Percentiles rank a stretch among this genome's conserved stretches.
Conservation (phyloP, 2,797 vertebrate species). For the Craterocephalus amniculus region DNA sequence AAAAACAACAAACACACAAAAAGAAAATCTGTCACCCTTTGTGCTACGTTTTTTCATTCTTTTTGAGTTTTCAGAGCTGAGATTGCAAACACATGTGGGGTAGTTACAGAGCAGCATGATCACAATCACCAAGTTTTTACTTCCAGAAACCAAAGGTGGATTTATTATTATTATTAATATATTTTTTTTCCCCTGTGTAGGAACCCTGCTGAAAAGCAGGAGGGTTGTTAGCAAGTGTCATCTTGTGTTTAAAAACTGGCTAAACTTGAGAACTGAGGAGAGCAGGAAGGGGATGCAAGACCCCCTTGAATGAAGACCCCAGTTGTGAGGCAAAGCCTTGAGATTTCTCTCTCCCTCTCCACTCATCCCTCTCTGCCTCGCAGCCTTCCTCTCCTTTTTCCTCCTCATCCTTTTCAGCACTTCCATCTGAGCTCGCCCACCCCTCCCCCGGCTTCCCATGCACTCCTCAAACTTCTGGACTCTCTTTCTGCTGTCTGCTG, state of each 20-base stretch:
- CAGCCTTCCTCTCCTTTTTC: slow-evolving; percentile 23
- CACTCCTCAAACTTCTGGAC: slow-evolving; percentile 21
- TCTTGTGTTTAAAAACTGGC: slow-evolving; percentile 37
- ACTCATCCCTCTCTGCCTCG: slow-evolving; percentile 25
- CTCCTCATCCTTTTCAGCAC: slow-evolving; percentile 17
- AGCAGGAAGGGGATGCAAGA: slow-evolving; percentile 24
- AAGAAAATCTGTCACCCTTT: neutral
- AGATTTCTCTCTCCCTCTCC: slow-evolving; percentile 14
- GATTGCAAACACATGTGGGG: too few species aligned
- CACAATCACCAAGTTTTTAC: neutral
- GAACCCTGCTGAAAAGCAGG: slow-evolving; percentile 31
- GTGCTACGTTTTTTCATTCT: neutral
- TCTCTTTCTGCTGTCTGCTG: slow-evolving; percentile 46
- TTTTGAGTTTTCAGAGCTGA: neutral
- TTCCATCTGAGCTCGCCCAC: slow-evolving; percentile 32
- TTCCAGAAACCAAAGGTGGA: slow-evolving; percentile 21
- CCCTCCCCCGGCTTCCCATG: neutral
- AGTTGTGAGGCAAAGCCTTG: slow-evolving; percentile 16
- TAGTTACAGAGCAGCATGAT: too few species aligned
- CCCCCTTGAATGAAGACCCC: slow-evolving; percentile 22
- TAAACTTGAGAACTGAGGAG: slow-evolving; percentile 48
- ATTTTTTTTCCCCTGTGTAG: slow-evolving; percentile 21
- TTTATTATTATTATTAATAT: too few species aligned
- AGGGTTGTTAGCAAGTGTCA: slow-evolving; percentile 22
- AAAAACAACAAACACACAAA: too few species aligned